phyloP scores from a whole-genome alignment of 2,113 vertebrate genomes.

The Nansenia antarctica region DNA sequence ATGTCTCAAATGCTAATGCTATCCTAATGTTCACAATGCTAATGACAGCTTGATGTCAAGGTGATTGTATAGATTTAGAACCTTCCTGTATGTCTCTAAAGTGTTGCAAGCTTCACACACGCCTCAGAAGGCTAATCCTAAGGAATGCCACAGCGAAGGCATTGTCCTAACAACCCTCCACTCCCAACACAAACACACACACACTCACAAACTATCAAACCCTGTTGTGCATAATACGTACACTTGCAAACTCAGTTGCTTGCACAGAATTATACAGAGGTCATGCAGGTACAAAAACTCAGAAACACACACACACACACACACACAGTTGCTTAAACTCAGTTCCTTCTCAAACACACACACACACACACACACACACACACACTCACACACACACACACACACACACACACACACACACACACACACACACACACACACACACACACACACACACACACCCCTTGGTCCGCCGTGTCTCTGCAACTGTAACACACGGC shows the following conservation, averaged over 20 bases:
- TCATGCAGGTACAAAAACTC: too few species aligned
- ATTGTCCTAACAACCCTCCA: slow-evolving; percentile 22
- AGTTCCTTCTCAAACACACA: slow-evolving; percentile 30
- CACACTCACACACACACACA: slow-evolving; percentile 15
- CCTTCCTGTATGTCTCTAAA: not conserved
- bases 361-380: slow-evolving; percentile 24
- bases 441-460: slow-evolving; percentile 33
- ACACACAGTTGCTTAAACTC: too few species aligned
- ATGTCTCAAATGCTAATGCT: slow-evolving; percentile 12
- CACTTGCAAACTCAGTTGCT: slow-evolving; percentile 19
- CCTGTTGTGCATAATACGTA: too few species aligned
- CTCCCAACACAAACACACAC: slow-evolving; percentile 5
- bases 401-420: slow-evolving; percentile 14
- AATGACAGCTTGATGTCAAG: too few species aligned
- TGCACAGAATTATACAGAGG: too few species aligned
- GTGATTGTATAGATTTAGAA: not conserved
- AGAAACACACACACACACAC: slow-evolving; percentile 38
- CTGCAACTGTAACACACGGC: not conserved
- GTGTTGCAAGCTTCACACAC: not conserved
- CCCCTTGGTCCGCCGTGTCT: slow-evolving; percentile 29
- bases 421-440: slow-evolving; percentile 27
- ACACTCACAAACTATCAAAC: slow-evolving; percentile 4
- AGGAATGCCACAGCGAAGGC: slow-evolving; percentile 36
- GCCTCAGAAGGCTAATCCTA: slow-evolving; percentile 15
- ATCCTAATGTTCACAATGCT: slow-evolving; percentile 6